phyloP scores from a whole-genome alignment of 2,113 vertebrate genomes.

The Pterocles gutturalis region DNA sequence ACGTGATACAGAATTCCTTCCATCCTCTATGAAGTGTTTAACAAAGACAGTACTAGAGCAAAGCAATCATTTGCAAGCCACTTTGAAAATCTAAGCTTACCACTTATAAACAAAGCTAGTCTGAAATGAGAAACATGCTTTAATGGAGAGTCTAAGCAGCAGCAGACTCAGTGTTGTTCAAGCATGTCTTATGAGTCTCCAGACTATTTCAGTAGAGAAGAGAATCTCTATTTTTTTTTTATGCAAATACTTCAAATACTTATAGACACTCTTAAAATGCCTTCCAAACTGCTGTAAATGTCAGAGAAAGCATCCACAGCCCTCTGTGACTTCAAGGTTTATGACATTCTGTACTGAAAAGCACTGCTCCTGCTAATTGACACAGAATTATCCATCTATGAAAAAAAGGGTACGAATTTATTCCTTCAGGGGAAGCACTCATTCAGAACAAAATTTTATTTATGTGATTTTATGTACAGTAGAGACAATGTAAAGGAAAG shows the following conservation, averaged over 20 bases:
- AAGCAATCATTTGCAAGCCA: background rate
- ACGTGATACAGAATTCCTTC: background rate
- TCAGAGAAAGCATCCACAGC: background rate
- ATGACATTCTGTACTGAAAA: background rate
- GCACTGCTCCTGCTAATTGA: background rate
- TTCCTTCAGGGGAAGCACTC: background rate
- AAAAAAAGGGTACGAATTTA: background rate
- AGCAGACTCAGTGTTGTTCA: background rate
- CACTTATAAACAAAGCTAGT: background rate
- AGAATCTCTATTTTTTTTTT: background rate
- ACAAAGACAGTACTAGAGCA: background rate
- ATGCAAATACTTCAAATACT: background rate
- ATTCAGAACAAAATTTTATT: background rate
- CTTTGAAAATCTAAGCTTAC: background rate
- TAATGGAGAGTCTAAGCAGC: background rate
- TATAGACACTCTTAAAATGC: background rate
- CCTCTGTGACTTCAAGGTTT: background rate
- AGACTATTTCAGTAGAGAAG: background rate
- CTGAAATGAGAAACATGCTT: background rate
- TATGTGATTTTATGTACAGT: background rate
- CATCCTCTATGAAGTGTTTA: background rate
- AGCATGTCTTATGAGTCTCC: background rate
- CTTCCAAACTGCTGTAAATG: background rate
- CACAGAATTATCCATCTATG: background rate
- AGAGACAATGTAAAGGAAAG: background rate